Base-by-base conservation (phyloP, 1,140 invertebrate genomes). In the Temnothorax nylanderi region DNA sequence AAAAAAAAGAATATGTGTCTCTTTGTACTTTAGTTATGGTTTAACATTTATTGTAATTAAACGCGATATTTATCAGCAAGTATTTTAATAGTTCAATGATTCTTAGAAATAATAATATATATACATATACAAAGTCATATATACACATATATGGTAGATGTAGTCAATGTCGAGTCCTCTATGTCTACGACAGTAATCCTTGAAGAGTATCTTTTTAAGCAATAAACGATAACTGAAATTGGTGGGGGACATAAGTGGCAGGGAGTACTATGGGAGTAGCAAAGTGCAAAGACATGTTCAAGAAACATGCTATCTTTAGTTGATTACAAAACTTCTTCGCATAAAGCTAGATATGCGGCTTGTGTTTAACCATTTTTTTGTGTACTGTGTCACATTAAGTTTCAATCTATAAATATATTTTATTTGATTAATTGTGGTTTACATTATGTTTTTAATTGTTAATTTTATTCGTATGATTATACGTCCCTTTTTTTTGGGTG, bases 401-500 rank as follows among this genome's bases (percentile, higher is more conserved):
- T 77, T 62, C 64, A 62, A 11, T 62, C 1, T 47, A 4, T 13
- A 41, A 21, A 37, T 37, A n/a, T 21, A 5, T 26, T 26, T n/a
- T 26, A 26, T 13, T 60, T 11, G 18, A 8, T 34, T 77, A 18
- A 8, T 32, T 64, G 13, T 64, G 41, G 10, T 84, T 51, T 26
- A 47, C 32, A 10, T 51, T 21, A 62, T 85, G 49, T 64, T 64
- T 34, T 26, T 77, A 56, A 76, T 77, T 67, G 6, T 85, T 54
- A n/a, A 76, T 41, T 65, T 37, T 21, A 41, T 72, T 56, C 18
- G 18, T 60, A 34, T 32, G 47, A 44, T 89, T 37, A 74, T 88
- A 41, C 77, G 58, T 11, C 49, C 34, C 4, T 87, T 87, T 8
- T 86, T 86, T 32, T 71, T 86, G 37, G 85, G 75, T 49, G 44